Percentiles rank a stretch among this genome's conserved stretches.
Evolutionary conservation across 2,797 vertebrate species (phyloP).

Genomic region (Triplophysa bombifrons): DNA sequence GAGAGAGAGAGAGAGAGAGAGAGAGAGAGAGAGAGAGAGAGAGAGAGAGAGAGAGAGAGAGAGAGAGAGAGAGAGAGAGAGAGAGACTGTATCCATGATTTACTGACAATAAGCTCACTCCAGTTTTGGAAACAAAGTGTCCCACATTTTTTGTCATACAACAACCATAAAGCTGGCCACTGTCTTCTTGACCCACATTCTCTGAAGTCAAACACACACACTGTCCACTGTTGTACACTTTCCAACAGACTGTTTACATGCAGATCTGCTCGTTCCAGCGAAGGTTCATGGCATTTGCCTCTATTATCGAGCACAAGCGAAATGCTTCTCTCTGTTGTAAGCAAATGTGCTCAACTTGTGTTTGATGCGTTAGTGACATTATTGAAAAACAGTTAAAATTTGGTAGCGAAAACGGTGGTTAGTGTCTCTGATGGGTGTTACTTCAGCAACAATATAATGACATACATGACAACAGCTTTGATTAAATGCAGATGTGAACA

Average conservation of each 20-base stretch:
- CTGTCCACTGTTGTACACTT: conserved; percentile 34
- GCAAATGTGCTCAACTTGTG: neutral
- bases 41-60: no score
- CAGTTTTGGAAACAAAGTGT: conserved; percentile 14
- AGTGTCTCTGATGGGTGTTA: neutral
- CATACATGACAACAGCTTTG: conserved; percentile 49
- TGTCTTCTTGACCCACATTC: conserved; percentile 43
- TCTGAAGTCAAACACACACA: conserved; percentile 16
- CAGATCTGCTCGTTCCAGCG: conserved; percentile 3
- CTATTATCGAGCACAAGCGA: neutral
- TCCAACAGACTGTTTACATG: conserved; percentile 47
- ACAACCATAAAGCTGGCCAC: conserved; percentile 16
- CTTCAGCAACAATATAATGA: neutral
- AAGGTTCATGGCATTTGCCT: conserved; percentile 15
- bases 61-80: no score
- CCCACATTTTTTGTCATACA: conserved; percentile 6
- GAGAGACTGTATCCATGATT: conserved; percentile 2
- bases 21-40: no score
- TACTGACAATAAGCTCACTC: neutral
- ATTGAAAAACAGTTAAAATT: neutral
- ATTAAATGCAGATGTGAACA: conserved; percentile 14
- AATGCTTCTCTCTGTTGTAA: neutral
- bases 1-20: no score
- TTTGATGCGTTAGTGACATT: neutral
- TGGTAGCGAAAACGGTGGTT: conserved; percentile 42